Conservation (phyloP, 1,140 invertebrate genomes). For the Ditylenchus dipsaci region DNA sequence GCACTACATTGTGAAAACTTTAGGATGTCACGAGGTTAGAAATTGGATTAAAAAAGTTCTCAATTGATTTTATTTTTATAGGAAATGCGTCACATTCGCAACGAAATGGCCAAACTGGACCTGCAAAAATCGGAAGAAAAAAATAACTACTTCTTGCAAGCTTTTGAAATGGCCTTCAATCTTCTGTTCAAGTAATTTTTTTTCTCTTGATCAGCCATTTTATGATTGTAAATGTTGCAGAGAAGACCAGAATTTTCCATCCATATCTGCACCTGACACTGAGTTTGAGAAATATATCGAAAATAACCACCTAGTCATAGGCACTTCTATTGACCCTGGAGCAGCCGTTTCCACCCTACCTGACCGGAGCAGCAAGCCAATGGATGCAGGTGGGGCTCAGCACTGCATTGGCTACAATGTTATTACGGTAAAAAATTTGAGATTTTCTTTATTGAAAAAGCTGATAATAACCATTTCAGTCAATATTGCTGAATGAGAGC, state of each 20-base stretch:
- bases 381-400: neutral
- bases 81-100: conserved; percentile 18
- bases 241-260: conserved; percentile 9
- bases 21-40: conserved; percentile 18
- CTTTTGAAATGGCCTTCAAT: conserved; percentile 21
- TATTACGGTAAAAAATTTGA: neutral
- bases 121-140: conserved; percentile 7
- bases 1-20: conserved; percentile 52
- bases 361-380: neutral
- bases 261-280: conserved; percentile 1
- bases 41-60: too few relatives aligned
- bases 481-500: neutral
- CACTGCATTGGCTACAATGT: conserved; percentile 8
- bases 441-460: too few relatives aligned
- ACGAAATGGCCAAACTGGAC: conserved; percentile 12
- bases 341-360: neutral
- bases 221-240: neutral
- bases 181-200: conserved; percentile 16
- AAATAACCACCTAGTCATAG: conserved; percentile 1
- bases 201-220: conserved; percentile 11
- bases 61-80: conserved; percentile 4
- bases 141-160: conserved; percentile 22
- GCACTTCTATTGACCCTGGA: neutral
- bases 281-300: conserved; percentile 9
- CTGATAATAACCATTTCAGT: neutral